Evolutionary conservation across 2,797 vertebrate species (phyloP).

Genomic region (Hypotaenidia okinawae): DNA sequence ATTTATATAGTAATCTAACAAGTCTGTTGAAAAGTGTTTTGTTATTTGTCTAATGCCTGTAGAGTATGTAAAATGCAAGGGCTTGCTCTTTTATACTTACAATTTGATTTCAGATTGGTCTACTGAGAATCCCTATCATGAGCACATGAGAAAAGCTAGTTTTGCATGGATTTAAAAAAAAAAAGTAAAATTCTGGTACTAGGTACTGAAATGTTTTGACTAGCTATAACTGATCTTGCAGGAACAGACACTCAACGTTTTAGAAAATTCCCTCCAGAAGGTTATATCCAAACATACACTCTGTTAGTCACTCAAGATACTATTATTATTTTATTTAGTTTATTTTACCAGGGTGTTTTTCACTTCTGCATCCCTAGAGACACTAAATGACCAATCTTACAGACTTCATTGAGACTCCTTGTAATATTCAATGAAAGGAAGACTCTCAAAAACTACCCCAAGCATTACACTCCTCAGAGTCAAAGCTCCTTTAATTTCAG

Average conservation of each 20-base stretch:
- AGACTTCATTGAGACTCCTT: neutral
- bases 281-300: neutral
- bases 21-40: neutral
- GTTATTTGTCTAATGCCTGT: neutral
- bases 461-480: neutral
- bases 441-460: neutral
- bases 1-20: neutral
- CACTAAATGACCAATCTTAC: neutral
- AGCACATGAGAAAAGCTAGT: neutral
- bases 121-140: neutral
- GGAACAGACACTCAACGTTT: neutral
- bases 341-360: neutral
- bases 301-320: neutral
- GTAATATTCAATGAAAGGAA: neutral
- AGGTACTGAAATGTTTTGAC: neutral
- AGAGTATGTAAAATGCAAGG: neutral
- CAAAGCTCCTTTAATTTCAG: neutral
- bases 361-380: neutral
- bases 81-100: neutral
- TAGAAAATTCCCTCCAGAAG: neutral
- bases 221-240: neutral
- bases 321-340: neutral
- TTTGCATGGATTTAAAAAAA: neutral
- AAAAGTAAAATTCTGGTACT: neutral
- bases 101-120: neutral